These are phyloP conservation scores for Corythucha ciliata DNA, from an alignment of 2,888 invertebrate genomes.

Conservation along the genomic window DNA sequence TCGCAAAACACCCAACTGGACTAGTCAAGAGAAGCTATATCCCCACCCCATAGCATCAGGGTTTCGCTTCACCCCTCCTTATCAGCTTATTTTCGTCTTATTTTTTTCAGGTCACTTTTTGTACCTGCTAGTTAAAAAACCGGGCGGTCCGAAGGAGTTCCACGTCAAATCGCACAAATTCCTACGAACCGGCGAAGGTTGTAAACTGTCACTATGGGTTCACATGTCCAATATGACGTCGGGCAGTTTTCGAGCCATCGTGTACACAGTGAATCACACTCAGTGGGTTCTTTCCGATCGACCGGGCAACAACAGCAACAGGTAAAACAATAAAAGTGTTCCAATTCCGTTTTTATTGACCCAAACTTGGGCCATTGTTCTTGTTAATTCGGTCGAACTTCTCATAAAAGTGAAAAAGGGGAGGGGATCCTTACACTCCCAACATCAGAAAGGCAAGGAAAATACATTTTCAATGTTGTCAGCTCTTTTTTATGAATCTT, in stretches of 20 bases:
- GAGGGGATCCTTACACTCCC: too few species aligned
- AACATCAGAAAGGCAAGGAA: too few species aligned
- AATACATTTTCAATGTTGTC: too few species aligned
- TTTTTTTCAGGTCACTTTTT: slow-evolving; percentile 60
- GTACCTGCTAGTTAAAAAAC: slow-evolving; percentile 46
- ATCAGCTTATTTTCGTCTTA: slow-evolving; percentile 19
- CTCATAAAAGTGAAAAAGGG: too few species aligned
- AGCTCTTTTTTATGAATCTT: too few species aligned
- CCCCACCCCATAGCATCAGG: too few species aligned
- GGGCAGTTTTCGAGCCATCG: slow-evolving; percentile 43
- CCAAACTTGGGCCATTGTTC: too few species aligned
- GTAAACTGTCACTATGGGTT: slow-evolving; percentile 43
- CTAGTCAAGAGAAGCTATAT: too few species aligned
- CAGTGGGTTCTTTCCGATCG: slow-evolving; percentile 42
- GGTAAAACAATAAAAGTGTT: too few species aligned
- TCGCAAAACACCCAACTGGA: too few species aligned
- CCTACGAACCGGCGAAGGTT: slow-evolving; percentile 41
- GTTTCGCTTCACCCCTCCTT: background rate
- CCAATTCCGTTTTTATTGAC: too few species aligned
- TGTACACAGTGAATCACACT: slow-evolving; percentile 42
- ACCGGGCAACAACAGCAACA: slow-evolving; percentile 41
- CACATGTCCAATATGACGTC: slow-evolving; percentile 44
- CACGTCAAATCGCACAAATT: slow-evolving; percentile 42
- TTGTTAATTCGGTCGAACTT: too few species aligned
- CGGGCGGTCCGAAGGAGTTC: slow-evolving; percentile 36